These are phyloP conservation scores for Scotopteryx bipunctaria DNA, from an alignment of 2,888 invertebrate genomes.

Conservation along the genomic window DNA sequence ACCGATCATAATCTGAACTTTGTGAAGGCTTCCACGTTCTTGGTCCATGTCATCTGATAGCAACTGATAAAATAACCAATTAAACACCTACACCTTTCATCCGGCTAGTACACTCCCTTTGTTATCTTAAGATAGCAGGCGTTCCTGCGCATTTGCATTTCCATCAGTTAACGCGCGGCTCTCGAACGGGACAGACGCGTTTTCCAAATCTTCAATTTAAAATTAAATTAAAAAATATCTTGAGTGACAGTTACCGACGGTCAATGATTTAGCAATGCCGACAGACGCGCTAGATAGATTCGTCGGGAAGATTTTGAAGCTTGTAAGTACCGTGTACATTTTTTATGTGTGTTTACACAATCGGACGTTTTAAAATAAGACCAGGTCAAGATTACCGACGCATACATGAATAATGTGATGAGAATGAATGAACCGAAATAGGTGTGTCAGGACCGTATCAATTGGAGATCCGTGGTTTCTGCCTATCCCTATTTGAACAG, in stretches of 20 bases:
- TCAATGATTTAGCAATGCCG: slow-evolving; percentile 53
- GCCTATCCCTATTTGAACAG: too few species aligned
- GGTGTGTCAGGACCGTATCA: too few species aligned
- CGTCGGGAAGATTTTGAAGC: slow-evolving; percentile 50
- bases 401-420: too few species aligned
- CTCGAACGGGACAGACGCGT: slow-evolving; percentile 27
- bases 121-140: slow-evolving; percentile 17
- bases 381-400: too few species aligned
- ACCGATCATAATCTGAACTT: not conserved
- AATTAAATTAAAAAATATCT: slow-evolving; percentile 15
- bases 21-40: slow-evolving; percentile 23
- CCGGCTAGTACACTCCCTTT: slow-evolving; percentile 25
- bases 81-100: slow-evolving; percentile 33
- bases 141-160: not conserved
- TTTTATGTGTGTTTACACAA: slow-evolving; percentile 15
- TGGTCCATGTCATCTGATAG: slow-evolving; percentile 38
- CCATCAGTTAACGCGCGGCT: slow-evolving; percentile 30
- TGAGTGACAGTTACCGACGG: slow-evolving; percentile 32
- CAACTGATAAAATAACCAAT: slow-evolving; percentile 39
- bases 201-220: slow-evolving; percentile 2
- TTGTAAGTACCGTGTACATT: slow-evolving; percentile 52
- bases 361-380: too few species aligned
- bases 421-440: too few species aligned
- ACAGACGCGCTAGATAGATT: slow-evolving; percentile 62
- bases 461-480: too few species aligned